These are phyloP conservation scores for Oxyteleia sp. DNA, from an alignment of 2,888 invertebrate genomes.

Conservation along the genomic window DNA sequence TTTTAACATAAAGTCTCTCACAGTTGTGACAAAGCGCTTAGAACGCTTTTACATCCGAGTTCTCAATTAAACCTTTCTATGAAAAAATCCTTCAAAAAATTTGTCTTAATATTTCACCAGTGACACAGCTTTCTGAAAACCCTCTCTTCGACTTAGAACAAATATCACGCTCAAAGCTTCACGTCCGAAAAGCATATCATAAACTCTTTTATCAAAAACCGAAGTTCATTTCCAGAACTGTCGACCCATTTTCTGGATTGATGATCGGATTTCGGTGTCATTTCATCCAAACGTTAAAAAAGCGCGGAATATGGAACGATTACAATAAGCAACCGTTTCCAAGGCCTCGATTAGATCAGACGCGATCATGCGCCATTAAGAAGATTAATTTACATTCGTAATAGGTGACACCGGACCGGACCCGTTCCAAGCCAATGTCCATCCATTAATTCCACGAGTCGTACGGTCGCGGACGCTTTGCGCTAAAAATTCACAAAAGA, in stretches of 20 bases:
- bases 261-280: conserved; percentile 29
- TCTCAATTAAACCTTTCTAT: too few relatives aligned
- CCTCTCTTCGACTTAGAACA: conserved; percentile 1
- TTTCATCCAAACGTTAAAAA: conserved; percentile 15
- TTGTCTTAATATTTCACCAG: conserved; percentile 32
- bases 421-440: conserved; percentile 82
- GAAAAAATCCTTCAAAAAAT: conserved; percentile 12
- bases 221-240: conserved; percentile 41
- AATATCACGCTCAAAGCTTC: background rate
- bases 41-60: too few relatives aligned
- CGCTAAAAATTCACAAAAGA: conserved; percentile 46
- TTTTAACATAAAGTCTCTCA: too few relatives aligned
- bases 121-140: conserved; percentile 29
- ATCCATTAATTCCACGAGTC: conserved; percentile 85
- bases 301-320: conserved; percentile 19
- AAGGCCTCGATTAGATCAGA: conserved; percentile 37
- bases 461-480: conserved; percentile 73
- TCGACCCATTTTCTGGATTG: conserved; percentile 50
- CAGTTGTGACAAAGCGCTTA: too few relatives aligned
- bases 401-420: conserved; percentile 85
- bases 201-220: conserved; percentile 51
- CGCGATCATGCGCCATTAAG: conserved; percentile 32
- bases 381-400: conserved; percentile 84
- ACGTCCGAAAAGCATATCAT: conserved; percentile 34
- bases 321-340: conserved; percentile 37